Evolutionary conservation across 2,113 vertebrate species (phyloP), one percentile per base, ranked within the genome.

Genomic region (Myodes glareolus): DNA sequence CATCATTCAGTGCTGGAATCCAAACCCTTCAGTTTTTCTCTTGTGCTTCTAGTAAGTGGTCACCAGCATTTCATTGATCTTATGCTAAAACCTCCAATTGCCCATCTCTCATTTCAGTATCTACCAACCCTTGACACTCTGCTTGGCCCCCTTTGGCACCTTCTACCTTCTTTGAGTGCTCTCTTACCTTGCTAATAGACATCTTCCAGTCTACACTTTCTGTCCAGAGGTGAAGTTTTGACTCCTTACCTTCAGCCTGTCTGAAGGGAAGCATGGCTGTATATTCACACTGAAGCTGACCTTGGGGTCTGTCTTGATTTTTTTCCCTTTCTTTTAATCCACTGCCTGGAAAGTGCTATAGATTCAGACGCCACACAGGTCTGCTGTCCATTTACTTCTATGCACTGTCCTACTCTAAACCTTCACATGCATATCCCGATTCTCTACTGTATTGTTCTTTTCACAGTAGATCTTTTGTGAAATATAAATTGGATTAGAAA

Each of bases 31-130:
- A 8, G 9, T 33, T 42, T 70, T 47, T 25, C 39, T 68, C 31
- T 70, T 31, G 17, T 89, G 68, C 76, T 95, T 94, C 84, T 90
- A 23, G 61, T 61, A 75, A 81, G 63, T 88, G 86, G 19, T 80
- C 39, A n/a, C n/a, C 31, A 84, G 17, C 78, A 36, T 87, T 82
- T 92, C 68, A 86, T 72, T 42, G 80, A 36, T 72, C 70, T 94
- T 65, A 17, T 81, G 76, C 78, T 72, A 39, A 73, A 50, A 47
- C 50, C 33, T 88, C 85, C 65, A 16, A 70, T 50, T 65, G 65
- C 75, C 45, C 45, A 29, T 91, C 80, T 90, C 75, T 92, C 58
- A 39, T 78, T 42, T 80, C 80, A 96, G 39, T 70, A 3, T 52
- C 72, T n/a, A 36, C 17, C 27, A 70, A 6, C 45, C 45, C 7